Conservation (phyloP, 2,113 vertebrate species). For the Heterotilapia buettikoferi region DNA sequence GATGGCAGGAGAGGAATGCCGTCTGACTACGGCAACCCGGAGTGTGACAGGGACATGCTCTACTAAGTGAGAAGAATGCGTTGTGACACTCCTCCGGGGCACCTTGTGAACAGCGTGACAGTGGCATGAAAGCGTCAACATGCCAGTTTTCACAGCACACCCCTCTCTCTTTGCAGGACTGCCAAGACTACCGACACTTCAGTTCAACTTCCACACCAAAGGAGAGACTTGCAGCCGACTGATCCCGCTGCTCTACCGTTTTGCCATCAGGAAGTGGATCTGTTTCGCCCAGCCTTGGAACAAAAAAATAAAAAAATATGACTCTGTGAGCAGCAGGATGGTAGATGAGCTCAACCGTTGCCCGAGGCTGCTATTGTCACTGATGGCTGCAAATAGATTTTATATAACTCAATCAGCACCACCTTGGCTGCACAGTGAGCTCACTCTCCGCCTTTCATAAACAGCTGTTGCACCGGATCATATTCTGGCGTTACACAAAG, state of each 20-base stretch:
- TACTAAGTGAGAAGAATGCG: slow-evolving; percentile 54
- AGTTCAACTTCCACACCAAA: slow-evolving; percentile 37
- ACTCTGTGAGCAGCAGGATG: not conserved
- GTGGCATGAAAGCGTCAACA: slow-evolving; percentile 60
- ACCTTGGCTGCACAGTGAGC: not conserved
- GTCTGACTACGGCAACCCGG: slow-evolving; percentile 52
- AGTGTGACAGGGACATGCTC: slow-evolving; percentile 56
- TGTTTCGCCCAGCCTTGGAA: not conserved
- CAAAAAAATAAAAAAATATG: not conserved
- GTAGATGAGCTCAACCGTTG: slow-evolving; percentile 21
- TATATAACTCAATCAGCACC: slow-evolving; percentile 31
- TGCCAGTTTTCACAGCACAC: slow-evolving; percentile 58
- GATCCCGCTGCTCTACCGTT: slow-evolving; percentile 3
- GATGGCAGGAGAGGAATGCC: slow-evolving; percentile 49
- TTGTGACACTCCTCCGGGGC: slow-evolving; percentile 60
- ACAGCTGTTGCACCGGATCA: slow-evolving; percentile 36
- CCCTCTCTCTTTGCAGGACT: slow-evolving; percentile 17
- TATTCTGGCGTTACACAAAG: slow-evolving; percentile 24
- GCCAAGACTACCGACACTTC: slow-evolving; percentile 36
- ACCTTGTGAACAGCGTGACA: slow-evolving; percentile 57
- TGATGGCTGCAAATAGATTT: slow-evolving; percentile 23
- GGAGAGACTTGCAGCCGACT: not conserved
- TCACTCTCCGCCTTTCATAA: not conserved
- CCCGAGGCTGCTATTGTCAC: slow-evolving; percentile 14
- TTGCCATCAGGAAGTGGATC: slow-evolving; percentile 15